Conservation (phyloP, 2,113 vertebrate genomes). For the Puma concolor region DNA sequence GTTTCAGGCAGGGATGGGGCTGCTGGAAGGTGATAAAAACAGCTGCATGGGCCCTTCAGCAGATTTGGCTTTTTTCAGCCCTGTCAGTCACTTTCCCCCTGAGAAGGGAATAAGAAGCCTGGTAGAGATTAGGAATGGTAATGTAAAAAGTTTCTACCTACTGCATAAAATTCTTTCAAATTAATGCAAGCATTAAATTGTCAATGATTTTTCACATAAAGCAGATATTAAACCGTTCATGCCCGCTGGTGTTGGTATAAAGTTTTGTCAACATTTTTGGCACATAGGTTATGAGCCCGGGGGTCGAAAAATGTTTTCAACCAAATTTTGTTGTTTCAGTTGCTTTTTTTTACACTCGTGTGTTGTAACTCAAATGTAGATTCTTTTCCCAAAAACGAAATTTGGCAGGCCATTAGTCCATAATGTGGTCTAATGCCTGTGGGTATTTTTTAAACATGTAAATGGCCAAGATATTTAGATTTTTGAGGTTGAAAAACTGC, state of each 20-base stretch:
- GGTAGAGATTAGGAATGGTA: constrained; percentile 87
- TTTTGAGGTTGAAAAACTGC: constrained; percentile 86
- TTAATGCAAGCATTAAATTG: constrained; percentile 87
- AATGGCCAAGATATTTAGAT: constrained; percentile 86
- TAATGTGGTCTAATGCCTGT: constrained; percentile 87
- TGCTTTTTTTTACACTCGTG: constrained; percentile 80
- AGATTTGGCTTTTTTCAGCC: constrained; percentile 65
- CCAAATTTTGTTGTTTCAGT: constrained; percentile 89
- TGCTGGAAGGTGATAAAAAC: constrained; percentile 66
- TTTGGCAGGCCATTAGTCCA: constrained; percentile 85
- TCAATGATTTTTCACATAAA: constrained; percentile 81
- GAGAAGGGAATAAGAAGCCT: constrained; percentile 78
- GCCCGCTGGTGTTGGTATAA: constrained; percentile 82
- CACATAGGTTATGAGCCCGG: constrained; percentile 72
- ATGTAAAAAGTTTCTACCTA: constrained; percentile 83
- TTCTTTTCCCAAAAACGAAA: constrained; percentile 76
- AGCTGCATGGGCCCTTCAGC: constrained; percentile 67
- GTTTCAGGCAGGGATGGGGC: constrained; percentile 58
- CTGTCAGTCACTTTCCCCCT: constrained; percentile 79
- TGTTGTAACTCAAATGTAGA: constrained; percentile 82
- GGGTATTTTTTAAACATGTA: constrained; percentile 87
- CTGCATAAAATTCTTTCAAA: constrained; percentile 83
- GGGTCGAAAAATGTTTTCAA: constrained; percentile 81
- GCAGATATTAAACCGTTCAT: constrained; percentile 83
- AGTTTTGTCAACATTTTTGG: constrained; percentile 86